phyloP scores from a whole-genome alignment of 2,797 vertebrate genomes.

The Enteromius paludinosus region DNA sequence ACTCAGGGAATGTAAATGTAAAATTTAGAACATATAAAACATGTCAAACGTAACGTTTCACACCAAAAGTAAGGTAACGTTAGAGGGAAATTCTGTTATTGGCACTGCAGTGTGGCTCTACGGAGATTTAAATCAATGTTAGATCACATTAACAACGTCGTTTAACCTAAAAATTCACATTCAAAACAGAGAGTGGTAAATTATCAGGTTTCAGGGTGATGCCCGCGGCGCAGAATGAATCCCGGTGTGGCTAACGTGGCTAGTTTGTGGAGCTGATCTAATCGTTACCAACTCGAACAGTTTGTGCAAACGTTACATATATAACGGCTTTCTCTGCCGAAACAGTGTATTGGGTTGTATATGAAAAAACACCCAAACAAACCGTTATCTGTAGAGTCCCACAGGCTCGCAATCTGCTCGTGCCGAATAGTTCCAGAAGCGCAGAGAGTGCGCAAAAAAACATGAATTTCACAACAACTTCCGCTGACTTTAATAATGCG shows the following conservation, averaged over 20 bases:
- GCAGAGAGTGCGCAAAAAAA: constrained; percentile 55
- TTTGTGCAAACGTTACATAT: background rate
- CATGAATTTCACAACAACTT: constrained; percentile 52
- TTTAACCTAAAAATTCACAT: background rate
- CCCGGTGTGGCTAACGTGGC: background rate
- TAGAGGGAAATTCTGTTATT: background rate
- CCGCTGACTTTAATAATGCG: constrained; percentile 21
- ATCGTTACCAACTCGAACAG: background rate
- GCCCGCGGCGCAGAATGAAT: background rate
- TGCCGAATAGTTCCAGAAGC: background rate
- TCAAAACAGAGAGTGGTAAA: background rate
- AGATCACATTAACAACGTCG: background rate
- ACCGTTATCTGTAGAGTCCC: background rate
- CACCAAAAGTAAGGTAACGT: background rate
- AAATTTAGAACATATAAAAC: background rate
- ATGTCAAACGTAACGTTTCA: too few relatives aligned
- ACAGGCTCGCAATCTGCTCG: background rate
- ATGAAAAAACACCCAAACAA: background rate
- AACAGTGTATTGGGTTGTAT: background rate
- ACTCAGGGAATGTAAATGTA: too few relatives aligned
- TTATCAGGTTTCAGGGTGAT: background rate
- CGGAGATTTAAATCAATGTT: background rate
- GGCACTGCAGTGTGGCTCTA: background rate
- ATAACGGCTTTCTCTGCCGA: background rate
- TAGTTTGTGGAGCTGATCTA: background rate